phyloP scores from a whole-genome alignment of 1,140 invertebrate genomes.

The Heliconius himera region DNA sequence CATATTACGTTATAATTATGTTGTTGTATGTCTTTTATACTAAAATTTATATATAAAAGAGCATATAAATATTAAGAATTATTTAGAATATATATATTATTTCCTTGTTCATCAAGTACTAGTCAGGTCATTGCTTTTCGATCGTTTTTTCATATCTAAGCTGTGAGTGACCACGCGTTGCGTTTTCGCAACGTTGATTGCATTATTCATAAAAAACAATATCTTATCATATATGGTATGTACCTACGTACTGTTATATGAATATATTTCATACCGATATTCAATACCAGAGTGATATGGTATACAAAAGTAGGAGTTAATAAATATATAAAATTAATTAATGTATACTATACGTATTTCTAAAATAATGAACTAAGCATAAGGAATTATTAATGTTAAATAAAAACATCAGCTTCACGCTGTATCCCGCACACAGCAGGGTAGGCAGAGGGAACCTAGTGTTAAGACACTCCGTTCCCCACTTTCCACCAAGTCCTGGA shows the following conservation, averaged over 20 bases:
- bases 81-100: neutral
- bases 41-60: neutral
- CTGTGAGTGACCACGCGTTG: constrained; percentile 37
- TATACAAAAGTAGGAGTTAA: neutral
- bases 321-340: neutral
- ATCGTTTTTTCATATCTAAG: constrained; percentile 49
- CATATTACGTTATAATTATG: neutral
- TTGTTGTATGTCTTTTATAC: neutral
- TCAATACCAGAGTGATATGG: neutral
- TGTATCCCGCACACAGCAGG: no score
- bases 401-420: no score
- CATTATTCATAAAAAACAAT: constrained; percentile 58
- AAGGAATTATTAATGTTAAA: no score
- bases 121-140: constrained; percentile 66
- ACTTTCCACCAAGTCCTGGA: no score
- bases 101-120: constrained; percentile 4
- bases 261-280: neutral
- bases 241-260: neutral
- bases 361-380: neutral
- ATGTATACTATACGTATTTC: no score
- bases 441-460: no score
- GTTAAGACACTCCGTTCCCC: no score
- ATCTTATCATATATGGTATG: neutral
- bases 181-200: constrained; percentile 47
- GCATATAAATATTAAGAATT: neutral